phyloP scores from a whole-genome alignment of 1,140 invertebrate species.

The Apolygus lucorum region DNA sequence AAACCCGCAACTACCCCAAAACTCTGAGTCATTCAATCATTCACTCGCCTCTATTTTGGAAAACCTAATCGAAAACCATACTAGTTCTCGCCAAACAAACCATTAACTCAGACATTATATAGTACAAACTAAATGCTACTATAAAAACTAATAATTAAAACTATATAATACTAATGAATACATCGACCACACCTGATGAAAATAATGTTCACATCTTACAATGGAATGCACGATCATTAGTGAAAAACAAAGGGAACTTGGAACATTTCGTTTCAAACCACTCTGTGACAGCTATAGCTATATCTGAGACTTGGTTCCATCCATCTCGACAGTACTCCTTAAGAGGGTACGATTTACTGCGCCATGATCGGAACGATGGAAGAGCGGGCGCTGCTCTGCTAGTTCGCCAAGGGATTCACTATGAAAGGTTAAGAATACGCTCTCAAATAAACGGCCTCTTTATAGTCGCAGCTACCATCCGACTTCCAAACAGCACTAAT shows the following conservation, averaged over 20 bases:
- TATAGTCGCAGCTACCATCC: neutral
- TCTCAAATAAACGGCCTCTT: neutral
- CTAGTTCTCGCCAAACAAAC: too few species aligned
- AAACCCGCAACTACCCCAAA: too few species aligned
- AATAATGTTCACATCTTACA: neutral
- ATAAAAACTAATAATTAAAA: too few species aligned
- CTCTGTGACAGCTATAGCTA: neutral
- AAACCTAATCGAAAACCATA: too few species aligned
- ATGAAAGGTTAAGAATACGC: neutral
- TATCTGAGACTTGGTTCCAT: conserved; percentile 5
- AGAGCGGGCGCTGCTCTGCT: neutral
- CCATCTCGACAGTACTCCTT: neutral
- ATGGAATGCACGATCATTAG: too few species aligned
- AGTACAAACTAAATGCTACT: too few species aligned
- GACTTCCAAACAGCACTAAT: neutral
- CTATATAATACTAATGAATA: too few species aligned
- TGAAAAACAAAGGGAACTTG: neutral
- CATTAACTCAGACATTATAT: too few species aligned
- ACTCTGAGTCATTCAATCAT: too few species aligned
- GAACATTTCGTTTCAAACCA: neutral
- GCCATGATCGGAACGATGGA: neutral
- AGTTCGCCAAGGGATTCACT: conserved; percentile 7
- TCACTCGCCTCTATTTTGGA: too few species aligned
- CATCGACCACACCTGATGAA: neutral
- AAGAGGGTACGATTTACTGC: neutral